Conservation (phyloP, 2,888 invertebrate genomes). For the Temnothorax rugatulus region DNA sequence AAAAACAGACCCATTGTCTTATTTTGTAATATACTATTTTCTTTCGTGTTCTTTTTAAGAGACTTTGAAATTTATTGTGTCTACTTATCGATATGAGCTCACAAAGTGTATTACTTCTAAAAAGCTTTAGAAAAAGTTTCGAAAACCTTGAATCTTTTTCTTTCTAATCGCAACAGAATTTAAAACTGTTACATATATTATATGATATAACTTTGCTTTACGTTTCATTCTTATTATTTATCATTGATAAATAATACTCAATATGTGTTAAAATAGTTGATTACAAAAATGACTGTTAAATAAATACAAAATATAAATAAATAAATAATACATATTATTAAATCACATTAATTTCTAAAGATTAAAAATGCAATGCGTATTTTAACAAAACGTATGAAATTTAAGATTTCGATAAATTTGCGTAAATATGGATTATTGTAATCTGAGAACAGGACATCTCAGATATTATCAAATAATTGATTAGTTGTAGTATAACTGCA, state of each 20-base stretch:
- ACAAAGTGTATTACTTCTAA: background rate
- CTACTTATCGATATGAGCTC: background rate
- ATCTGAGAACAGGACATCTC: background rate
- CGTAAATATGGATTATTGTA: background rate
- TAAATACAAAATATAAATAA: background rate
- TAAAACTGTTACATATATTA: background rate
- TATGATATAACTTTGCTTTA: constrained; percentile 6
- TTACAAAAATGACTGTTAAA: background rate
- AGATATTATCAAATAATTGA: constrained; percentile 15
- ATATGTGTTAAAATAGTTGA: background rate
- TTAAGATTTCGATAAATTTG: background rate
- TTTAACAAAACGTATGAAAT: background rate
- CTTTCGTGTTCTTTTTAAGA: background rate
- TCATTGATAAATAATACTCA: background rate
- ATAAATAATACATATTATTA: background rate
- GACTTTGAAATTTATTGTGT: background rate
- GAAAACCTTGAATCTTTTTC: background rate
- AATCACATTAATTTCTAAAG: background rate
- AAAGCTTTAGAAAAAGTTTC: background rate
- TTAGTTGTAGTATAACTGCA: background rate
- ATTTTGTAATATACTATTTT: background rate
- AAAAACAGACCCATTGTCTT: background rate
- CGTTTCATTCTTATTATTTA: background rate
- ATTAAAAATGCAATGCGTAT: background rate
- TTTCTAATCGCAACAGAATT: background rate